These are phyloP conservation scores for Patiria pectinifera DNA, from an alignment of 53 echinoderm and acorn worm genomes.

Conservation along the genomic window DNA sequence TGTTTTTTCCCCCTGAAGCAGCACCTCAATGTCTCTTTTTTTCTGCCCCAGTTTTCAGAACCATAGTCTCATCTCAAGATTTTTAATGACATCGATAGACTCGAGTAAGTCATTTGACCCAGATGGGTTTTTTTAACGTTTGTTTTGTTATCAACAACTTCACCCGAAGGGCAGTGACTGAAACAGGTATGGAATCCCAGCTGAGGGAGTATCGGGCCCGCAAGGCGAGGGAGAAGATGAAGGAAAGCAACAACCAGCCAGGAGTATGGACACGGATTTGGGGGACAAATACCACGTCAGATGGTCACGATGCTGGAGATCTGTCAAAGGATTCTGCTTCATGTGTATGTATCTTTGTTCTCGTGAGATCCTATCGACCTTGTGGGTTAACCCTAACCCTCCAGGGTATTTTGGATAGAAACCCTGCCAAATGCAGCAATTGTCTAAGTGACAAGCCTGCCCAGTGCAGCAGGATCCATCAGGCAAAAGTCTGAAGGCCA, in stretches of 20 bases:
- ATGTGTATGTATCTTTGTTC: too few relatives aligned
- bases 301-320: not conserved
- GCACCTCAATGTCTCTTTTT: too few relatives aligned
- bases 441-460: too few relatives aligned
- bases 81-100: too few relatives aligned
- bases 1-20: too few relatives aligned
- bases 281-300: constrained; percentile 1
- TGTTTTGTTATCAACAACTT: not conserved
- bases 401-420: not conserved
- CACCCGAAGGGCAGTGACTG: not conserved
- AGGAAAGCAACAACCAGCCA: not conserved
- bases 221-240: constrained; percentile 71
- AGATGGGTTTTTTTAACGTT: too few relatives aligned
- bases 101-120: too few relatives aligned
- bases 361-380: not conserved
- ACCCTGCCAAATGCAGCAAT: too few relatives aligned
- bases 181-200: constrained; percentile 77
- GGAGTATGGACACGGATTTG: constrained; percentile 31
- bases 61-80: too few relatives aligned
- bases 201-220: constrained; percentile 86
- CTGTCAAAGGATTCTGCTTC: not conserved
- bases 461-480: too few relatives aligned
- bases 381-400: not conserved
- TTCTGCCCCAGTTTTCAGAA: too few relatives aligned
- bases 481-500: too few relatives aligned